Evolutionary conservation across 2,888 invertebrate species (phyloP), one percentile per base, ranked within the genome.

Genomic region (Rhynchonema sp.): DNA sequence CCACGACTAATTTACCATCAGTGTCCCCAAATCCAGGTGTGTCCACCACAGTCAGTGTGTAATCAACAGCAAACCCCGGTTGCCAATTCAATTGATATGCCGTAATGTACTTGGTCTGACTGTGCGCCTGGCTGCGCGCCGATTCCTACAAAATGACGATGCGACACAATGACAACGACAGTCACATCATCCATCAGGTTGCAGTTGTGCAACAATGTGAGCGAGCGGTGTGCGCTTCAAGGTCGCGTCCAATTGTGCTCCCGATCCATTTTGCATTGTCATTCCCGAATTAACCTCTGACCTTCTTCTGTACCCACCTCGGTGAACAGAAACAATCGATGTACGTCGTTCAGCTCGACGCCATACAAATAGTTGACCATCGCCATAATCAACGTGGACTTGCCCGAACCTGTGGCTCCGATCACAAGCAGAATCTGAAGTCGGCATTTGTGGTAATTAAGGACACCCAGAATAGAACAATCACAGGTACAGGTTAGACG

Each of bases 11-110:
- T n/a, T n/a, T n/a, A n/a, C n/a, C n/a, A n/a, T 57, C 53, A 6
- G 63, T 63, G 49, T 62, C 63, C 20, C 63, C 63, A 57, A 59
- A 63, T 30, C 63, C 63, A 29, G 63, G 62, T 46, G 62, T 62
- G 29, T 63, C 63, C 53, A 63, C 60, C 29, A 63, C 27, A 6
- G 59, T 55, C 58, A 62, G 60, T 13, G 59, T 60, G 30, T 63
- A 63, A 13, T 56, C 59, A 46, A 63, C 59, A 2, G 58, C 9
- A 13, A 38, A 17, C 17, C 38, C 9, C 38, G 38, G 59, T 59
- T 54, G 54, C 13, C 57, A 56, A 46, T 63, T 30, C 22, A 63
- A 58, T n/a, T 26, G 55, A 55, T 63, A 63, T 29, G 63, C 63
- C n/a, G 63, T 63, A 27, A 63, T 60, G 20, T 59, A n/a, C 52